These are phyloP conservation scores for Ophthalmolycus amberensis DNA, from an alignment of 2,113 vertebrate species.

Conservation along the genomic window DNA sequence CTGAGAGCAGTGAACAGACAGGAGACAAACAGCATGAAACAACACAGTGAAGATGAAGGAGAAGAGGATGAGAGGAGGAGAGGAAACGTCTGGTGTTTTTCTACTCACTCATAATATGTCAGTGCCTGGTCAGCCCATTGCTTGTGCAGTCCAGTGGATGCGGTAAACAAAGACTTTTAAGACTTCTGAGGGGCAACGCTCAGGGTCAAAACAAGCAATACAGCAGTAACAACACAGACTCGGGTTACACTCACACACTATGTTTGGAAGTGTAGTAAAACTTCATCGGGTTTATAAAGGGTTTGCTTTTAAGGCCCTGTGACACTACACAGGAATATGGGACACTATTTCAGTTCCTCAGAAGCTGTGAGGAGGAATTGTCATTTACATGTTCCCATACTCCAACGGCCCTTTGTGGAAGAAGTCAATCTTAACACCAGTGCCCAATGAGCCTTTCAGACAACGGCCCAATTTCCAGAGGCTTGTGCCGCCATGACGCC, in stretches of 20 bases:
- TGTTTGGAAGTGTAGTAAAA: not conserved
- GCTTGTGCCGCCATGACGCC: no score
- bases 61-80: conserved; percentile 34
- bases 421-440: not conserved
- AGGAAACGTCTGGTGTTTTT: not conserved
- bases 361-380: no score
- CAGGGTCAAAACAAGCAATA: conserved; percentile 11
- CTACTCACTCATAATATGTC: conserved; percentile 5
- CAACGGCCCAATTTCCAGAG: no score
- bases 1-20: conserved; percentile 54
- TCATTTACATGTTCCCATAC: not conserved
- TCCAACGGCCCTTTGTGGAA: no score
- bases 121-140: not conserved
- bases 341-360: no score
- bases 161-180: conserved; percentile 10
- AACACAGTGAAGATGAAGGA: conserved; percentile 21
- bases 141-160: not conserved
- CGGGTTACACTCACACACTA: not conserved
- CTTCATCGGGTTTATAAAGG: not conserved
- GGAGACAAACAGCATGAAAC: conserved; percentile 44
- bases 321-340: no score
- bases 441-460: not conserved
- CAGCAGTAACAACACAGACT: conserved; percentile 1
- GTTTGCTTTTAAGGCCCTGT: not conserved
- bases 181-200: conserved; percentile 15